These are phyloP conservation scores for Lamellibrachia satsuma DNA, from an alignment of 2,888 invertebrate genomes.

Conservation along the genomic window DNA sequence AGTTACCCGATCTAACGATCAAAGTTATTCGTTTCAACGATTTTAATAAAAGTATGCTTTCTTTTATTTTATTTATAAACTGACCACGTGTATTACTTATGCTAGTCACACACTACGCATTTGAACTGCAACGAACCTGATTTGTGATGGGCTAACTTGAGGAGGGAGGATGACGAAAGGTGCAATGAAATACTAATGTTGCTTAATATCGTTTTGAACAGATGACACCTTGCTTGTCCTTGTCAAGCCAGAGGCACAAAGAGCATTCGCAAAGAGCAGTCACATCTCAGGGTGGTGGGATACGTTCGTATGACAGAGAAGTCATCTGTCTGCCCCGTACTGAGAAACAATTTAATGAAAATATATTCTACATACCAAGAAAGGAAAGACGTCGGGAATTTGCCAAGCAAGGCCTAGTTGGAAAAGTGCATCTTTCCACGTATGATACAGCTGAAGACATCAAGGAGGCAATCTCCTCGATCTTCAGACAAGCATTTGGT, in stretches of 20 bases:
- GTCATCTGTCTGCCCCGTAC: not conserved
- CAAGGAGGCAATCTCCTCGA: not conserved
- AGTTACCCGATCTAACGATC: no score
- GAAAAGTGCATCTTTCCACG: not conserved
- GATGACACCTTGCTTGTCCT: not conserved
- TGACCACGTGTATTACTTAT: no score
- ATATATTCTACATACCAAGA: not conserved
- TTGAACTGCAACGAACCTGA: no score
- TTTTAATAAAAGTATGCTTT: no score
- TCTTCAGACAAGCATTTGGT: not conserved
- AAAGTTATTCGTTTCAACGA: no score
- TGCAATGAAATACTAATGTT: not conserved
- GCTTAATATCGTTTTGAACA: constrained; percentile 2
- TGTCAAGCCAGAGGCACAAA: no score
- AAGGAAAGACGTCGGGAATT: not conserved
- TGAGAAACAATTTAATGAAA: not conserved
- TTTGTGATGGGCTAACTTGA: no score
- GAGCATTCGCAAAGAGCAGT: no score
- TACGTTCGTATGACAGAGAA: not conserved
- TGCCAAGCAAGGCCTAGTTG: not conserved
- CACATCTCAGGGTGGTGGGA: no score
- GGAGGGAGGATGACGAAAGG: not conserved
- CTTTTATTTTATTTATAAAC: no score
- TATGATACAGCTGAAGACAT: not conserved
- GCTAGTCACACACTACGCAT: no score